A percentile compares a stretch with the other conserved stretches of the same genome.
phyloP scores from a whole-genome alignment of 1,140 invertebrate species.

The Helicoverpa armigera region DNA sequence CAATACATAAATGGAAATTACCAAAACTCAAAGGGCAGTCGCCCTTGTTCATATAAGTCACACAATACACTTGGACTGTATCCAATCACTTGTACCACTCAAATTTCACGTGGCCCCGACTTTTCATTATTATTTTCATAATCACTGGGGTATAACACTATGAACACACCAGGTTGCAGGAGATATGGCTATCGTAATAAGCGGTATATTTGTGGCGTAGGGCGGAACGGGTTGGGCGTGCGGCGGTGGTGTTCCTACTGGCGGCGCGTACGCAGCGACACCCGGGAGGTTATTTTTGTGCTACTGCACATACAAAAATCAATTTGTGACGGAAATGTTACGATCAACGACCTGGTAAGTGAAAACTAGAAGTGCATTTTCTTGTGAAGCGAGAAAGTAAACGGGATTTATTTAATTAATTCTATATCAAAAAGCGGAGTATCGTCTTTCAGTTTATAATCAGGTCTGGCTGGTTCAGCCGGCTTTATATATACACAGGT shows the following conservation, averaged over 20 bases:
- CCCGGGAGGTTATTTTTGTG: slow-evolving; percentile 84
- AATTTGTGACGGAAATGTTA: slow-evolving; percentile 83
- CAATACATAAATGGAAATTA: slow-evolving; percentile 55
- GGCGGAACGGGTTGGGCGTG: slow-evolving; percentile 65
- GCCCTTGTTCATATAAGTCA: slow-evolving; percentile 55
- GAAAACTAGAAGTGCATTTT: slow-evolving; percentile 56
- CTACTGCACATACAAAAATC: slow-evolving; percentile 81
- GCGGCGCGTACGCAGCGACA: slow-evolving; percentile 75
- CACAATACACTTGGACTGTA: slow-evolving; percentile 63
- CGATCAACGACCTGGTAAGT: slow-evolving; percentile 81
- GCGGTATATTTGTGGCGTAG: slow-evolving; percentile 58
- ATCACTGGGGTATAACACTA: slow-evolving; percentile 48
- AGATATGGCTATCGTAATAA: slow-evolving; percentile 33
- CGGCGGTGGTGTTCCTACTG: slow-evolving; percentile 72
- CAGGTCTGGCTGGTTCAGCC: slow-evolving; percentile 1
- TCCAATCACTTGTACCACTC: slow-evolving; percentile 59
- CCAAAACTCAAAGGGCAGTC: slow-evolving; percentile 58
- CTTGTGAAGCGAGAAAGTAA: slow-evolving; percentile 5
- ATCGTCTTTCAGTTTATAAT: slow-evolving; percentile 32
- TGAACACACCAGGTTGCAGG: slow-evolving; percentile 11
- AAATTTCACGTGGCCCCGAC: slow-evolving; percentile 52
- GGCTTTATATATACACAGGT: slow-evolving; percentile 1
- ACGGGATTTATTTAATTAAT: slow-evolving; percentile 13
- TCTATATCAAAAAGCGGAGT: background rate
- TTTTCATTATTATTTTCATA: slow-evolving; percentile 43